Evolutionary conservation across 2,113 vertebrate species (phyloP), one percentile per base, ranked within the genome.

Genomic region (Phocoena sinus): DNA sequence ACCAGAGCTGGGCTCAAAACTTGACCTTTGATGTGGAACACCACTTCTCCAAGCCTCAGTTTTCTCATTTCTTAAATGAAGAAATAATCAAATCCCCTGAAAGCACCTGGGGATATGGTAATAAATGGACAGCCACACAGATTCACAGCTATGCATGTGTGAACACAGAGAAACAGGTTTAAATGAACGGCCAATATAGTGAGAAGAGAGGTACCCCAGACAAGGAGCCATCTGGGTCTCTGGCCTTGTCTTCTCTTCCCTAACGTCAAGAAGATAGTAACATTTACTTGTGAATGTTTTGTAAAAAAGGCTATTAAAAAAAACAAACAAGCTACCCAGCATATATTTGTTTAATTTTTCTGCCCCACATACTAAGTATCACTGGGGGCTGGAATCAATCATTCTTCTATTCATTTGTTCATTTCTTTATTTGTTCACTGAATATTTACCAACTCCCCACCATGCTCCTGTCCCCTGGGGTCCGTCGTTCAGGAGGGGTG

Each of bases 161-260:
- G 14, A 47, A 80, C 3, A 14, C 2, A 23, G 56, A 62, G 38
- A 74, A 60, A n/a, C 1, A 5, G 44, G 47, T 17, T 17, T 36
- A 2, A n/a, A 6, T 0, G 3, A 31, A 26, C 0, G 17, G 28
- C 5, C 41, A 1, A 3, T 14, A 2, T 18, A 17, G 38, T 2
- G 9, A 20, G 62, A 17, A 53, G 7, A 81, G 14, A 33, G 17
- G 1, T 1, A 1, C 3, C 6, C n/a, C 2, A 2, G 1, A 3
- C 10, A 18, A 28, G 5, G 5, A 8, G 0, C 2, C 6, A 0
- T 8, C 0, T 1, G 8, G 4, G 20, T 33, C 33, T 10, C 14
- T 5, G 20, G 8, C 13, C 11, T 25, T 6, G 8, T 33, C n/a
- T 31, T 25, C 14, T 5, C 33, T 60, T 20, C 47, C 60, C 50